phyloP scores from a whole-genome alignment of 92 coral and sea anemone species.

The Porites evermanni region DNA sequence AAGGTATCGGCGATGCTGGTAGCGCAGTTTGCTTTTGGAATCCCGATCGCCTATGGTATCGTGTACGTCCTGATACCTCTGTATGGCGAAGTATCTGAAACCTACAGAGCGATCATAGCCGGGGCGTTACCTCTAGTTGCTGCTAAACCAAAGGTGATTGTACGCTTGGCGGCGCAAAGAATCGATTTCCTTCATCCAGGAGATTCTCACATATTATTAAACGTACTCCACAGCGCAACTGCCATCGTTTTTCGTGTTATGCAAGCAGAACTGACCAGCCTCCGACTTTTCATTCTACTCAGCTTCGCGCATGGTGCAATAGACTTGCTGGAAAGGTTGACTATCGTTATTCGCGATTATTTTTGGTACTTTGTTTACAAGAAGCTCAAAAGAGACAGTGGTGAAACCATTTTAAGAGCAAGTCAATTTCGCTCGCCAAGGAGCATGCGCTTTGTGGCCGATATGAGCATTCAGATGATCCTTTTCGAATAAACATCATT shows the following conservation, averaged over 20 bases:
- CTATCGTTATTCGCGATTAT: slow-evolving; percentile 69
- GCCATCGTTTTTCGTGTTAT: slow-evolving; percentile 69
- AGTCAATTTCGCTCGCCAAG: slow-evolving; percentile 60
- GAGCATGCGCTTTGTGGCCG: slow-evolving; percentile 79
- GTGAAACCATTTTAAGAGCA: slow-evolving; percentile 3
- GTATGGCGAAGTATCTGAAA: slow-evolving; percentile 7
- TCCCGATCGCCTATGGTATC: slow-evolving; percentile 23
- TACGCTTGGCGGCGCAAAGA: slow-evolving; percentile 63
- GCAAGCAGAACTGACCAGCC: slow-evolving; percentile 70
- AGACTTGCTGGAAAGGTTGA: slow-evolving; percentile 59
- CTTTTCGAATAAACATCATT: slow-evolving; percentile 69
- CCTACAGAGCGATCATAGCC: slow-evolving; percentile 5
- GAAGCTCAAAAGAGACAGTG: slow-evolving; percentile 13
- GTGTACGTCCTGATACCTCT: neutral
- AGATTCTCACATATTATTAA: slow-evolving; percentile 42
- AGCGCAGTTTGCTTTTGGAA: slow-evolving; percentile 49
- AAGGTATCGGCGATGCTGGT: slow-evolving; percentile 39
- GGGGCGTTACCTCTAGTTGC: slow-evolving; percentile 39
- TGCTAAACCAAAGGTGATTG: slow-evolving; percentile 50
- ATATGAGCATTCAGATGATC: slow-evolving; percentile 69
- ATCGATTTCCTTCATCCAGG: slow-evolving; percentile 64
- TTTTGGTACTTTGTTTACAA: slow-evolving; percentile 69
- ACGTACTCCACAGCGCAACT: slow-evolving; percentile 30
- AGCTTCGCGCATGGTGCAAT: slow-evolving; percentile 61
- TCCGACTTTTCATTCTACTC: slow-evolving; percentile 54